These are phyloP conservation scores for Patella vulgata DNA, from an alignment of 1,140 invertebrate genomes.

Conservation along the genomic window DNA sequence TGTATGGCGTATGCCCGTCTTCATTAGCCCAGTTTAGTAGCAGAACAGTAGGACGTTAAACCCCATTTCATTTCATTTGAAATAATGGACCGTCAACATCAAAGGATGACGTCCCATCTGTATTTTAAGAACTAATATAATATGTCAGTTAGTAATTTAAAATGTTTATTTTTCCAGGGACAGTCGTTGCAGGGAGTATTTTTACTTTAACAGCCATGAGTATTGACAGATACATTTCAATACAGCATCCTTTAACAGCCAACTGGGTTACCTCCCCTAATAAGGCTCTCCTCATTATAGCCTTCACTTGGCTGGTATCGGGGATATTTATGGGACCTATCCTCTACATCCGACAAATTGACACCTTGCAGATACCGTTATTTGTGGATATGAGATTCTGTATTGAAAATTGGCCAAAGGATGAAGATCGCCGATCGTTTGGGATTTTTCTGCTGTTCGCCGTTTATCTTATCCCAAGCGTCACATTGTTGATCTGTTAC, in stretches of 20 bases:
- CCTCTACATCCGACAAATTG: slow-evolving; percentile 69
- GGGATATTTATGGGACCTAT: slow-evolving; percentile 76
- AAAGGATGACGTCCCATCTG: too few relatives aligned
- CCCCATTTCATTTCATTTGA: too few relatives aligned
- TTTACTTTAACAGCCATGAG: slow-evolving; percentile 85
- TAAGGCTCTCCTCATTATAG: slow-evolving; percentile 72
- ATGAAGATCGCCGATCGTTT: slow-evolving; percentile 64
- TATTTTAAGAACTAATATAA: too few relatives aligned
- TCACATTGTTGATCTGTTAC: slow-evolving; percentile 69
- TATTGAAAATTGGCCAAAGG: slow-evolving; percentile 69
- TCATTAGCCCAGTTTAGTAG: too few relatives aligned
- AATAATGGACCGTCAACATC: too few relatives aligned
- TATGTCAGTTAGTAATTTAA: too few relatives aligned
- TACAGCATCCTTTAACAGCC: slow-evolving; percentile 74
- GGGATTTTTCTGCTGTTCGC: slow-evolving; percentile 69
- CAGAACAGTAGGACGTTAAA: too few relatives aligned
- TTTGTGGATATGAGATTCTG: slow-evolving; percentile 68
- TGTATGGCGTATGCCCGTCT: too few relatives aligned
- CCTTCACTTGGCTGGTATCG: slow-evolving; percentile 74
- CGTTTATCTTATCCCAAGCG: slow-evolving; percentile 69
- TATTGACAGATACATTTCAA: slow-evolving; percentile 80
- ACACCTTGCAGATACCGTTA: slow-evolving; percentile 27
- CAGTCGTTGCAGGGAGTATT: slow-evolving; percentile 79
- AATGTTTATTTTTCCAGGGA: slow-evolving; percentile 71
- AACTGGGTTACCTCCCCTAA: slow-evolving; percentile 70